Evolutionary conservation across 2,113 vertebrate species (phyloP), one percentile per base, ranked within the genome.

Genomic region (Cryptotis parvus): DNA sequence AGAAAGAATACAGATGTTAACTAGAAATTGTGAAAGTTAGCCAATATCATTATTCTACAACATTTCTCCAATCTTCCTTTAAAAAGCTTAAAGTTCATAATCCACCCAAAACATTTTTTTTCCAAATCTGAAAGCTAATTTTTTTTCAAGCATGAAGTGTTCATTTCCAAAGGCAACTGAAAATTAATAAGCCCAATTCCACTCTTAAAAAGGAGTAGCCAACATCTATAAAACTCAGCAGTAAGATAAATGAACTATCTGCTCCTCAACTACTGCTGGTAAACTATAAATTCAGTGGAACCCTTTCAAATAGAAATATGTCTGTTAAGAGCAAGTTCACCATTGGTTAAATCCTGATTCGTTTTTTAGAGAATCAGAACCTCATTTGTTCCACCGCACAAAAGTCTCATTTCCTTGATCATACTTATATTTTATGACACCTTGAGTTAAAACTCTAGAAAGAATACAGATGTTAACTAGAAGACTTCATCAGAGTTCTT

Each of bases 51-150:
- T 27, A 2, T n/a, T 43, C 12, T 94, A 7, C 4, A 58, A 20
- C 24, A 58, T 58, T 58, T 58, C 18, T 58, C 6, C 55, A 58
- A 58, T 58, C 2, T 58, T 24, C 18, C 24, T 18, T 58, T 49
- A 7, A 82, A 74, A 39, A 14, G 2, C 14, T 82, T 89, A 2
- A 80, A n/a, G 6, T 63, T 79, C 29, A 41, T 70, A 83, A 14
- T 12, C 11, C 31, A 76, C 61, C 41, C 43, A 35, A 45, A 45
- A 75, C 52, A 8, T 18, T 49, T 35, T 18, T 49, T 35, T 22
- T 33, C 61, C 49, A 49, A 81, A 70, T 78, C 27, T 91, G 79
- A 85, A 84, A 65, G 12, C n/a, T 88, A 92, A 91, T 41, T 14
- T 87, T 18, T 84, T 35, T 74, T 77, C 45, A 22, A 80, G 58